Evolutionary conservation across 2,113 vertebrate species (phyloP).

Genomic region (Chrysochloris asiatica): DNA sequence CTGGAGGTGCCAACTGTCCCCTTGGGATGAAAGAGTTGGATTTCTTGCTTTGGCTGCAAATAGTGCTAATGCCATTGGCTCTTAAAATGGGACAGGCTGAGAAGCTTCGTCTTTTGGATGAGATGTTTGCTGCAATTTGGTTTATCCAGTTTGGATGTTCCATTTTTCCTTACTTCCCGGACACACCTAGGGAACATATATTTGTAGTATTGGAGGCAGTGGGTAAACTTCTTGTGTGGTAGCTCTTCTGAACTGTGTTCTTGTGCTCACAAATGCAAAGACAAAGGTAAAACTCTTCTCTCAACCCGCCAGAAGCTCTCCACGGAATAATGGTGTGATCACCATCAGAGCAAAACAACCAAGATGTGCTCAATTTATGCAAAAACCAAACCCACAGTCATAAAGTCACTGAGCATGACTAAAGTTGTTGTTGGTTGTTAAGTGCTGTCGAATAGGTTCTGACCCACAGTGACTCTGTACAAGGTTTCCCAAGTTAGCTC

Average conservation of each 20-base stretch:
- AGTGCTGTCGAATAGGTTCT: too few relatives aligned
- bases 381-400: too few relatives aligned
- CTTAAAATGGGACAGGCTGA: neutral
- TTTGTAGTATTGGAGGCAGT: neutral
- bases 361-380: too few relatives aligned
- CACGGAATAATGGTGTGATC: neutral
- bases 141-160: neutral
- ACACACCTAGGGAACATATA: neutral
- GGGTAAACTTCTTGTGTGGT: neutral
- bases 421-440: too few relatives aligned
- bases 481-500: too few relatives aligned
- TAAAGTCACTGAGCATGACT: too few relatives aligned
- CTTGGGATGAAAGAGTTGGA: neutral
- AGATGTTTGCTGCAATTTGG: neutral
- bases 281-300: slow-evolving; percentile 22
- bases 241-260: neutral
- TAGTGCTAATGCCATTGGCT: too few relatives aligned
- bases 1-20: neutral
- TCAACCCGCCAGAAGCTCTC: neutral
- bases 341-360: neutral
- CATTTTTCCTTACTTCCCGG: neutral
- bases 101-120: neutral
- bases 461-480: too few relatives aligned
- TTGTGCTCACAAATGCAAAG: too few relatives aligned
- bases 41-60: slow-evolving; percentile 28